These are phyloP conservation scores for Gymnosoma rotundatum DNA, from an alignment of 2,888 invertebrate species.

Conservation along the genomic window DNA sequence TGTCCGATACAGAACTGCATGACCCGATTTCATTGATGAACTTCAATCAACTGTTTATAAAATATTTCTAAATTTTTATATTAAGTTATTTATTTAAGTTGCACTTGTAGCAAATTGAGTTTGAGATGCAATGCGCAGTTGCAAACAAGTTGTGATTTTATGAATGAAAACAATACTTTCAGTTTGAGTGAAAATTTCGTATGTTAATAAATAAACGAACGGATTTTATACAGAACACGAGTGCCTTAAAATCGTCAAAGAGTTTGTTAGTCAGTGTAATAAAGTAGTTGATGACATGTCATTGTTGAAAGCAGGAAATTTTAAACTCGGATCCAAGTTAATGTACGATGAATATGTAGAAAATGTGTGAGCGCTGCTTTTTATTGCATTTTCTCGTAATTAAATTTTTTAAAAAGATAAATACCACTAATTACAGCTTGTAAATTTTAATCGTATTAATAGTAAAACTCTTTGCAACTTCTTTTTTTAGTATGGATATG, in stretches of 20 bases:
- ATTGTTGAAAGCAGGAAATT: no score
- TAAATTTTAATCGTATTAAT: no score
- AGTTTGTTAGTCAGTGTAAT: neutral
- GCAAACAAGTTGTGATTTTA: slow-evolving; percentile 38
- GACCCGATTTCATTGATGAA: slow-evolving; percentile 41
- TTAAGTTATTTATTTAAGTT: neutral
- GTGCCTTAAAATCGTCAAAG: neutral
- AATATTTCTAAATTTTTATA: neutral
- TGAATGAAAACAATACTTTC: slow-evolving; percentile 42
- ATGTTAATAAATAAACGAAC: neutral
- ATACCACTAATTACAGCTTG: no score
- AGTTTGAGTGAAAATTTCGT: slow-evolving; percentile 16
- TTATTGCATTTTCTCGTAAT: no score
- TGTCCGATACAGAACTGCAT: slow-evolving; percentile 7
- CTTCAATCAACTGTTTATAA: slow-evolving; percentile 55
- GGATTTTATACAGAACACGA: neutral
- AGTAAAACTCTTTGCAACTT: no score
- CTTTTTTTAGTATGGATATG: no score
- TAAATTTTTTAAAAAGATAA: no score
- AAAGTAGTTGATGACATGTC: no score
- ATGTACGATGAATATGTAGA: no score
- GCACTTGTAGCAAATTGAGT: slow-evolving; percentile 24
- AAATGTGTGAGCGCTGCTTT: no score
- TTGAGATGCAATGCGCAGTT: slow-evolving; percentile 20
- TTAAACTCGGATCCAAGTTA: no score